A percentile compares a stretch with the other conserved stretches of the same genome.
These are phyloP conservation scores for Cerceris rybyensis DNA, from an alignment of 2,888 invertebrate genomes.

Conservation along the genomic window DNA sequence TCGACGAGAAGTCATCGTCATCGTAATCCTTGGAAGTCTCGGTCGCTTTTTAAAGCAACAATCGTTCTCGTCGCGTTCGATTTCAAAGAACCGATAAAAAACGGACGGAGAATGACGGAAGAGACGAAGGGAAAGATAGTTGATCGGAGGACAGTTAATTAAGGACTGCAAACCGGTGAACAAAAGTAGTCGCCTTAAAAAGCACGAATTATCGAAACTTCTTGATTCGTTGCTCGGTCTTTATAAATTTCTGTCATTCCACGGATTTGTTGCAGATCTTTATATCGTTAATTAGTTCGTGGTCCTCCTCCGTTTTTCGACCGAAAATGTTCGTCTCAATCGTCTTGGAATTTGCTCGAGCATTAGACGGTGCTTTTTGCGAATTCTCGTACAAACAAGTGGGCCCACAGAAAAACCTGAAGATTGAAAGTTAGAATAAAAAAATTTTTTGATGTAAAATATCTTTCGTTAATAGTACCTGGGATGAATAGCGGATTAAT, in stretches of 20 bases:
- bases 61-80: background rate
- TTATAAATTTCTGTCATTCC: background rate
- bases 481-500: slow-evolving; percentile 1
- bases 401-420: background rate
- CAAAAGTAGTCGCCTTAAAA: slow-evolving; percentile 8
- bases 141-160: slow-evolving; percentile 12
- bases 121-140: background rate
- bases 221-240: background rate
- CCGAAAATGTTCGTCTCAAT: background rate
- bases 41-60: background rate
- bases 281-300: background rate
- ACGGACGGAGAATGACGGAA: background rate
- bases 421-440: no score
- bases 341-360: no score
- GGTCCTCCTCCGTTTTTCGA: background rate
- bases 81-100: background rate
- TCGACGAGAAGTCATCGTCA: background rate
- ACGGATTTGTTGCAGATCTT: background rate
- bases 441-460: background rate
- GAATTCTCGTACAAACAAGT: background rate
- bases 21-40: background rate
- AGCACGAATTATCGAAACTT: background rate
- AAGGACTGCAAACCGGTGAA: slow-evolving; percentile 15
- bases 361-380: no score
- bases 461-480: background rate